Percentiles rank a stretch among this genome's conserved stretches.
Conservation (phyloP, 2,797 vertebrate species). For the Silurus aristotelis region DNA sequence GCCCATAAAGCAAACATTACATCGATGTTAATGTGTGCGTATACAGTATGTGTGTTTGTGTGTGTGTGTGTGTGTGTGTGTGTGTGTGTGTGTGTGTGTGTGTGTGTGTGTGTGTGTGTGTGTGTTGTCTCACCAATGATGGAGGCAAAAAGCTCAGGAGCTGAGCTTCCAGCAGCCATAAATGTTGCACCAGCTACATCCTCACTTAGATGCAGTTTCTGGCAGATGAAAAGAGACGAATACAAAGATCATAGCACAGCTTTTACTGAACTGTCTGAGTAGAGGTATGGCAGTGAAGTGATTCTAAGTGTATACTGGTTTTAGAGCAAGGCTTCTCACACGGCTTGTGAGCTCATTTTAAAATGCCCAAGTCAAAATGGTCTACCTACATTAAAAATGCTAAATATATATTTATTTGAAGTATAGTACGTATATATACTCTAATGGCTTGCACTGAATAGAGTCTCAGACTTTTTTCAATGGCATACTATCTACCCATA, state of each 20-base stretch:
- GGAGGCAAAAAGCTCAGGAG: constrained; percentile 86
- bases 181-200: constrained; percentile 90
- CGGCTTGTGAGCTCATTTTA: too few relatives aligned
- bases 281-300: background rate
- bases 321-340: background rate
- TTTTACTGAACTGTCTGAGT: background rate
- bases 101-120: constrained; percentile 26
- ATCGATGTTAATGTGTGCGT: background rate
- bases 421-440: too few relatives aligned
- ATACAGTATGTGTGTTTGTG: background rate
- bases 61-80: constrained; percentile 7
- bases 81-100: constrained; percentile 18
- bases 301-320: background rate
- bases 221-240: constrained; percentile 50
- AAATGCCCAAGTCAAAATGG: too few relatives aligned
- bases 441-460: too few relatives aligned
- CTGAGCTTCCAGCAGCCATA: constrained; percentile 90
- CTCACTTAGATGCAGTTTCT: constrained; percentile 85
- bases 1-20: background rate
- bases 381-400: too few relatives aligned
- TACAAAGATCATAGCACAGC: constrained; percentile 4
- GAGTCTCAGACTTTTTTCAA: too few relatives aligned
- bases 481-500: too few relatives aligned
- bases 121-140: constrained; percentile 77
- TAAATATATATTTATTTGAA: too few relatives aligned